Evolutionary conservation across 2,113 vertebrate species (phyloP).

Genomic region (Megaceryle torquata): DNA sequence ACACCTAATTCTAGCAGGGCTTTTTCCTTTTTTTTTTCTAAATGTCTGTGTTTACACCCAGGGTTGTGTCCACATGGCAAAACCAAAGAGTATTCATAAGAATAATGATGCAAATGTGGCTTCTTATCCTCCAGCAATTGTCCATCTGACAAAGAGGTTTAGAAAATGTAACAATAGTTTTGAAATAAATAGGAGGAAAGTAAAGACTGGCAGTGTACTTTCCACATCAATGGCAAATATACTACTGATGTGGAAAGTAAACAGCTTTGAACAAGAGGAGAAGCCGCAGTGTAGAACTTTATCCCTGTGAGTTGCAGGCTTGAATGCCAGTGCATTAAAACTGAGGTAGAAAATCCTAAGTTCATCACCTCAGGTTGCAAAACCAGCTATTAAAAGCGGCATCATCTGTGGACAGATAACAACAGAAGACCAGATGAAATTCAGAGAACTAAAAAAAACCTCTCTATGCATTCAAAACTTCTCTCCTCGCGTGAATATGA

Average conservation of each 20-base stretch:
- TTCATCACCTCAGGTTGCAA: neutral
- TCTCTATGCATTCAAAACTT: fast-evolving
- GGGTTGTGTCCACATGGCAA: constrained; percentile 12
- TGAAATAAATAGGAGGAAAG: constrained; percentile 55
- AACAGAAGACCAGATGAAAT: neutral
- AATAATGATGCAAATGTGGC: constrained; percentile 33
- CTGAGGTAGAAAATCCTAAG: neutral
- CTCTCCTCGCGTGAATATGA: fast-evolving
- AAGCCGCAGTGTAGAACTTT: neutral
- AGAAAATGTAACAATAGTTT: constrained; percentile 55
- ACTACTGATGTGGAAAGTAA: constrained; percentile 54
- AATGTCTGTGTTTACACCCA: neutral
- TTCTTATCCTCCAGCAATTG: constrained; percentile 46
- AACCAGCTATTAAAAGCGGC: neutral
- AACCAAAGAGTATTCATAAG: constrained; percentile 23
- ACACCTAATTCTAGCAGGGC: neutral
- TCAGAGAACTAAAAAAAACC: neutral
- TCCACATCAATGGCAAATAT: constrained; percentile 56
- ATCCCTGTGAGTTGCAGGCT: neutral
- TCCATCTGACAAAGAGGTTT: constrained; percentile 28
- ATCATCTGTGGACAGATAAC: neutral
- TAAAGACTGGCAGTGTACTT: constrained; percentile 64
- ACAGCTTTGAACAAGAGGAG: neutral
- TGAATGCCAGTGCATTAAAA: neutral
- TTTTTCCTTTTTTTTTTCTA: neutral